Conservation (phyloP, 2,797 vertebrate species). For the Darevskia nairensis region DNA sequence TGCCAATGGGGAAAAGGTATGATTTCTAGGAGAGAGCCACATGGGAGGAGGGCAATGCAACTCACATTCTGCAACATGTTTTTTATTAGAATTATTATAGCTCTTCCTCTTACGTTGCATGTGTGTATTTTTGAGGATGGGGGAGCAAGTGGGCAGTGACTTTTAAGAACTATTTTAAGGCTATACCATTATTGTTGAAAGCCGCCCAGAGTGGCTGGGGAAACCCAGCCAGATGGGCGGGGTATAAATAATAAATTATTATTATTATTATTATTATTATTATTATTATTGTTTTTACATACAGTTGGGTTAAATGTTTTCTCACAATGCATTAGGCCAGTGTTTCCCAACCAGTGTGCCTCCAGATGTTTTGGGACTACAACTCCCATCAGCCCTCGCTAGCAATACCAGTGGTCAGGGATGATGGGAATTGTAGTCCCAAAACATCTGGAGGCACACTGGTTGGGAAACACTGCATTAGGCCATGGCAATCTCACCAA, state of each 20-base stretch:
- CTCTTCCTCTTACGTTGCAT: constrained; percentile 36
- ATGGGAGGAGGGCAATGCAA: constrained; percentile 47
- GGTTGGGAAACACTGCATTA: too few species aligned
- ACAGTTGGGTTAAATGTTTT: constrained; percentile 74
- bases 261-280: too few species aligned
- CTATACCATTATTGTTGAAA: constrained; percentile 38
- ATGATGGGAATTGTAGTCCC: too few species aligned
- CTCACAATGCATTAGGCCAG: constrained; percentile 63
- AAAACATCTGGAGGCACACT: too few species aligned
- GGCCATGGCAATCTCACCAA: constrained; percentile 1
- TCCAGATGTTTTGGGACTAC: too few species aligned
- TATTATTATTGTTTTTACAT: constrained; percentile 61
- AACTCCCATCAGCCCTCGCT: too few species aligned
- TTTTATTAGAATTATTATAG: constrained; percentile 46
- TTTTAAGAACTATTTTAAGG: constrained; percentile 49
- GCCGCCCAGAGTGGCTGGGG: too few species aligned
- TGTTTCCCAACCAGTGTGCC: too few species aligned
- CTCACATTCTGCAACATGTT: constrained; percentile 39
- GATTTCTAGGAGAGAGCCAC: constrained; percentile 56
- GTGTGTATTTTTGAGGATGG: constrained; percentile 17
- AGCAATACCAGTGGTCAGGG: too few species aligned
- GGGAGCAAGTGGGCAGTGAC: constrained; percentile 54
- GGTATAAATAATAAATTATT: too few species aligned
- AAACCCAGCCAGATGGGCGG: too few species aligned
- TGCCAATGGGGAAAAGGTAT: constrained; percentile 41